Conservation (phyloP, 2,888 invertebrate genomes). For the Heliconius cydno region DNA sequence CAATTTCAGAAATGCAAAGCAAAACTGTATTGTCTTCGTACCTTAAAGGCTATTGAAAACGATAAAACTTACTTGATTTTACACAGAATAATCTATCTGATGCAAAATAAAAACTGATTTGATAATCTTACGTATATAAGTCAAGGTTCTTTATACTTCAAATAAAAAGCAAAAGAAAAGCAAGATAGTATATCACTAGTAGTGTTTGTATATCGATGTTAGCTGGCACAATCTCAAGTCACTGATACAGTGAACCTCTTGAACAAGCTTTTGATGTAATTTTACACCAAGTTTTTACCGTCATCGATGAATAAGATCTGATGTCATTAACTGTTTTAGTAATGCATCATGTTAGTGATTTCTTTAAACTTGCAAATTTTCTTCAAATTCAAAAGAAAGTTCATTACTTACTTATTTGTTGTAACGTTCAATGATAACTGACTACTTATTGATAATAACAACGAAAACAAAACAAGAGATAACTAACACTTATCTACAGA, state of each 20-base stretch:
- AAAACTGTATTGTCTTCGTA: too few species aligned
- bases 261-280: constrained; percentile 29
- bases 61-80: background rate
- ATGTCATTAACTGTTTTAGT: constrained; percentile 58
- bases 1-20: too few species aligned
- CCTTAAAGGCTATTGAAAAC: background rate
- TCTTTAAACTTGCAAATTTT: background rate
- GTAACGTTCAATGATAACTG: constrained; percentile 25
- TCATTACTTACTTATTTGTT: constrained; percentile 20
- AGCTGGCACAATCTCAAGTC: constrained; percentile 19
- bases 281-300: constrained; percentile 22
- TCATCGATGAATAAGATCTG: constrained; percentile 64
- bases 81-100: background rate
- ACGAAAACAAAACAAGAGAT: constrained; percentile 40
- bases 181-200: constrained; percentile 6
- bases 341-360: constrained; percentile 18
- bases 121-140: background rate
- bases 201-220: background rate
- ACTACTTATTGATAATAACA: constrained; percentile 30
- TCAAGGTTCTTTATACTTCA: background rate
- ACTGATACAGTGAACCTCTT: constrained; percentile 23
- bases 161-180: background rate
- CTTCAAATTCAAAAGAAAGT: constrained; percentile 21
- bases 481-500: constrained; percentile 36
- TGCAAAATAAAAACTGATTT: background rate